These are phyloP conservation scores for Tadarida brasiliensis DNA, from an alignment of 2,797 vertebrate genomes.

Conservation along the genomic window DNA sequence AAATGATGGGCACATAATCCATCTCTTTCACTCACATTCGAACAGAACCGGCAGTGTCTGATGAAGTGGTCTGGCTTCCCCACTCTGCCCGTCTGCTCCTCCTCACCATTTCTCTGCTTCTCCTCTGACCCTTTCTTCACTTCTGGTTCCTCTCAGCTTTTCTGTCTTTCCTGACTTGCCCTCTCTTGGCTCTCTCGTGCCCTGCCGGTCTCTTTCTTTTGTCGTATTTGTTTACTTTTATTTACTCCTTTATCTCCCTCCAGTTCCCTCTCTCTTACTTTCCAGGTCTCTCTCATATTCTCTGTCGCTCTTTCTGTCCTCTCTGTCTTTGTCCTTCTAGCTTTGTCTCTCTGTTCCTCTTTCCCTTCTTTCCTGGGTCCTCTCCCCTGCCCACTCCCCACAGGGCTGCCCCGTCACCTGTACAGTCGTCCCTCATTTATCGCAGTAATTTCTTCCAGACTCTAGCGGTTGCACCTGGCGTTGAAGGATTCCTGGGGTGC, in stretches of 20 bases:
- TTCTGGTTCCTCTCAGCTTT: too few relatives aligned
- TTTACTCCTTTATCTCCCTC: background rate
- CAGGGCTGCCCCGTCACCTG: background rate
- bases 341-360: background rate
- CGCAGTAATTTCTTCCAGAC: too few relatives aligned
- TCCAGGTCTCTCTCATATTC: background rate
- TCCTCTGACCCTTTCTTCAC: background rate
- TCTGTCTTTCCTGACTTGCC: background rate
- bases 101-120: background rate
- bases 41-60: background rate
- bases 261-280: background rate
- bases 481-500: too few relatives aligned
- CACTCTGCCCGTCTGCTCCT: fast-evolving
- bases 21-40: background rate
- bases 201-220: background rate
- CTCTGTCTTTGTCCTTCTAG: background rate
- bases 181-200: background rate
- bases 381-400: background rate
- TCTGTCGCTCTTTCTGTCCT: background rate
- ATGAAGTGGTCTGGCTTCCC: background rate
- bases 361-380: background rate
- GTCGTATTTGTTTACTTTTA: background rate
- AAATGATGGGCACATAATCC: background rate
- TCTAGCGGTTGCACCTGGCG: too few relatives aligned
- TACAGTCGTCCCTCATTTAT: too few relatives aligned